Evolutionary conservation across 2,797 vertebrate species (phyloP), one percentile per base, ranked within the genome.

Genomic region (Cheirogaleus major): DNA sequence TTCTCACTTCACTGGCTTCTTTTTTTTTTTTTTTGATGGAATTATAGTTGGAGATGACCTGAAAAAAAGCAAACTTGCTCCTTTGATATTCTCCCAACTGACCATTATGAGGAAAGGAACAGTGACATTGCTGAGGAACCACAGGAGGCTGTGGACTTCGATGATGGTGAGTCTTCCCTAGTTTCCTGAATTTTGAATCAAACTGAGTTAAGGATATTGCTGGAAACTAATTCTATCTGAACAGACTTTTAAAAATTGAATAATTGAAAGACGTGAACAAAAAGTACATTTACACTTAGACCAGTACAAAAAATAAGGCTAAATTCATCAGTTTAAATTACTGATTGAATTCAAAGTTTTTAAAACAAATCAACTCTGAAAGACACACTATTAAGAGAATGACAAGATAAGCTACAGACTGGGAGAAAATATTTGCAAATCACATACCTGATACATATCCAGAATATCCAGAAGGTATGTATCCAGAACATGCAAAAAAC

Each of bases 1-100:
- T 95, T 95, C 86, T 84, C 81, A 95, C 69, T 78, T 91, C 86
- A 93, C 17, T 96, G 43, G 57, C 43, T 91, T 96, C 94, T 96
- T 15, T 76, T 91, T 73, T 96, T 38, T 3, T 20, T 79, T 92
- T 70, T 96, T 43, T 69, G 81, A 83, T 70, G 59, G 65, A 91
- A 95, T n/a, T 93, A 20, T 85, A 93, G 93, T 72, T 95, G 78
- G 38, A 91, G 38, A 94, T 92, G 76, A 81, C 38, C 38, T 82
- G 35, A 35, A 85, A 80, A 70, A 82, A 92, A 93, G 61, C 1
- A 0, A 93, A 48, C 57, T 43, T 87, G 95, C 45, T 93, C 3
- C 22, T 96, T 91, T n/a, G 14, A 55, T 35, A 14, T 63, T 30
- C 20, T 91, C 32, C 23, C 22, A 69, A 87, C 88, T 45, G 17